Base-by-base conservation (phyloP, 2,113 vertebrate species). In the Cheirogaleus medius region DNA sequence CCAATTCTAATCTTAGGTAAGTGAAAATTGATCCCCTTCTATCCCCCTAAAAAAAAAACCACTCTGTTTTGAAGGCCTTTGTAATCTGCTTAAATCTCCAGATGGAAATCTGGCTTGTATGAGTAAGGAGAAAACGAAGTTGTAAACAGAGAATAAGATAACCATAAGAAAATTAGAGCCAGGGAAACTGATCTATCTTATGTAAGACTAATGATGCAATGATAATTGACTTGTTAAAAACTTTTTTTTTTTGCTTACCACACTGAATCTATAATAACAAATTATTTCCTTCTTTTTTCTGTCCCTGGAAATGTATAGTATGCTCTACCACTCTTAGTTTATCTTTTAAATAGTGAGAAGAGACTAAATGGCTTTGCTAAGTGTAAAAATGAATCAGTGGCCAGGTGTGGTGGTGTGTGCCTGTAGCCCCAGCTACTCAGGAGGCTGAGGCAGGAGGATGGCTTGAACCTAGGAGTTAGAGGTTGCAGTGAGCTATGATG, bases 171-270 rank as follows among this genome's bases (percentile, higher is more conserved):
- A 84, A 77, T 97, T 89, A 94, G 96, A 95, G 63, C 93, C 95
- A 92, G 85, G 76, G 89, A 95, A 98, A 96, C 73, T 83, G 92
- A 56, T 82, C 0, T 98, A 91, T 97, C 96, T 95, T 85, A 90
- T 96, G n/a, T 90, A 64, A 91, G 73, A 93, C 44, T 82, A 97
- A 92, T 97, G 97, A 66, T 95, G 93, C 78, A 82, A 63, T 92
- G 85, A 84, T 98, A 97, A 97, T 98, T 98, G 98, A 97, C 97
- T 98, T 98, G 96, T 81, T 76, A 94, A 91, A 96, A 96, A 91
- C 90, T 88, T 95, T 71, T 95, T 95, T 71, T 95, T 98, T 92
- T 92, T 98, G 96, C 86, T 97, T 98, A 97, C 97, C 91, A 90
- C 92, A 93, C 47, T 87, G 37, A 64, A 95, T 95, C 87, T 96